Evolutionary conservation across 2,888 invertebrate genomes (phyloP).

Genomic region (Heteromurus nitidus): DNA sequence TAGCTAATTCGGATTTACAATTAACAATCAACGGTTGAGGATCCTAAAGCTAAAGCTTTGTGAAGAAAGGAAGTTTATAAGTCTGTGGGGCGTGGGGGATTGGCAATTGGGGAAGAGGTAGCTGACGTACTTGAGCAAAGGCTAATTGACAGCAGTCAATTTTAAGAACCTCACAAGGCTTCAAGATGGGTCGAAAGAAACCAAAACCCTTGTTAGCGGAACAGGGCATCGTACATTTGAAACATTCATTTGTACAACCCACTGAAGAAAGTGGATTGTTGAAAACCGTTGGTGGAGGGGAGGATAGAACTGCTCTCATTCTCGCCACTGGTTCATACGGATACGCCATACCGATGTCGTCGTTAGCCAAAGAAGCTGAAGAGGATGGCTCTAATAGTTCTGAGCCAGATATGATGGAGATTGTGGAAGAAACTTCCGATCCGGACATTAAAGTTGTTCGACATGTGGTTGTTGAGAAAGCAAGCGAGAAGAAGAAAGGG

Average conservation of each 20-base stretch:
- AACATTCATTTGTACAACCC: slow-evolving; percentile 72
- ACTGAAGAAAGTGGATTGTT: slow-evolving; percentile 71
- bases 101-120: neutral
- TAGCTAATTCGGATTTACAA: too few species aligned
- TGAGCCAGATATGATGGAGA: slow-evolving; percentile 25
- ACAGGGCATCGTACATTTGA: slow-evolving; percentile 71
- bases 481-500: neutral
- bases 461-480: neutral
- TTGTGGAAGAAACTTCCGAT: slow-evolving; percentile 40
- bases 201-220: slow-evolving; percentile 68
- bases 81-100: neutral
- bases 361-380: slow-evolving; percentile 51
- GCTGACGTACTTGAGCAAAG: neutral
- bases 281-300: slow-evolving; percentile 70
- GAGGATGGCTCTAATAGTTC: slow-evolving; percentile 12
- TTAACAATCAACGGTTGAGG: too few species aligned
- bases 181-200: slow-evolving; percentile 55
- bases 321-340: slow-evolving; percentile 72
- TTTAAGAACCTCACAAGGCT: too few species aligned
- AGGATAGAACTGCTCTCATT: slow-evolving; percentile 63
- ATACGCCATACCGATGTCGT: slow-evolving; percentile 70
- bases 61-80: too few species aligned
- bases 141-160: neutral
- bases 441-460: slow-evolving; percentile 27
- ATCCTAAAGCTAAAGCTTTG: too few species aligned